Conservation (phyloP, 2,113 vertebrate species). For the Pelodiscus sinensis region DNA sequence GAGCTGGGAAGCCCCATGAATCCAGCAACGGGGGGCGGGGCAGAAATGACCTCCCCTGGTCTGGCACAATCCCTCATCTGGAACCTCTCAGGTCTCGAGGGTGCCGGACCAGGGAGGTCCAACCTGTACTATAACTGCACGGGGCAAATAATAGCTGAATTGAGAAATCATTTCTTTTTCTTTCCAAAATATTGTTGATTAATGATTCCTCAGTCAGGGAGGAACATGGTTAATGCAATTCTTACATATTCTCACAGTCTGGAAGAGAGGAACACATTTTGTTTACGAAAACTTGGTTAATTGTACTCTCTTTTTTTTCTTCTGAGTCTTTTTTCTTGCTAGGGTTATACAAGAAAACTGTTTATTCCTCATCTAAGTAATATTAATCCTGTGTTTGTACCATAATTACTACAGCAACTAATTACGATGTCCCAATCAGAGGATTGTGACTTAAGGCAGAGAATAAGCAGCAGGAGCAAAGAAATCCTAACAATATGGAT, state of each 20-base stretch:
- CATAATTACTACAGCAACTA: constrained; percentile 62
- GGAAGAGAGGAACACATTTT: background rate
- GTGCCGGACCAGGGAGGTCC: too few species aligned
- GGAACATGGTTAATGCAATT: background rate
- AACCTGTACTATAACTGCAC: too few species aligned
- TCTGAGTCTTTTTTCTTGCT: constrained; percentile 26
- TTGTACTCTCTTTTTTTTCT: background rate
- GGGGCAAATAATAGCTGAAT: background rate
- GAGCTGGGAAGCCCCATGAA: too few species aligned
- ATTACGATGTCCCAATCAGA: constrained; percentile 46
- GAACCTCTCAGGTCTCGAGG: too few species aligned
- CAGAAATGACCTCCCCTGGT: too few species aligned
- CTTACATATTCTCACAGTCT: background rate
- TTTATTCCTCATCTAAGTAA: constrained; percentile 41
- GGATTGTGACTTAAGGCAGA: constrained; percentile 51
- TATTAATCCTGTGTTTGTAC: background rate
- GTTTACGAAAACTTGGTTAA: background rate
- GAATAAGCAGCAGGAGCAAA: constrained; percentile 55
- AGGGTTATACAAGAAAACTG: constrained; percentile 23
- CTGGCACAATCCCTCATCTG: too few species aligned
- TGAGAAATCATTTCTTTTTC: background rate
- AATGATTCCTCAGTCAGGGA: background rate
- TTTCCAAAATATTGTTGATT: background rate
- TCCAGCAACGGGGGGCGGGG: too few species aligned
- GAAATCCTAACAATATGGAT: constrained; percentile 55